phyloP scores from a whole-genome alignment of 2,888 invertebrate species.

The Rapana venosa region DNA sequence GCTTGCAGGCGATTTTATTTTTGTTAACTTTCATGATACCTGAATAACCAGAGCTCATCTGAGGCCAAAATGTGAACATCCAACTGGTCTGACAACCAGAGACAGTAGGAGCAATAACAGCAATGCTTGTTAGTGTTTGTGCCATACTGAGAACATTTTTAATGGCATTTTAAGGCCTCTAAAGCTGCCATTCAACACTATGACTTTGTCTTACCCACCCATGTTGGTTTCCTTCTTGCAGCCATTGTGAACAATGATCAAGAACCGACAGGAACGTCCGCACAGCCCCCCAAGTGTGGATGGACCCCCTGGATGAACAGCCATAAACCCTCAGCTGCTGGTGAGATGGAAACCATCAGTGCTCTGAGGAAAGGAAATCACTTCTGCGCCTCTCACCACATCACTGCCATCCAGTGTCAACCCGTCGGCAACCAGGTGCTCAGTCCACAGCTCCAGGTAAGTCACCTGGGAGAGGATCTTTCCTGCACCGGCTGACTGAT shows the following conservation, averaged over 20 bases:
- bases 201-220: background rate
- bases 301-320: slow-evolving; percentile 90
- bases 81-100: no score
- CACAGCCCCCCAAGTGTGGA: slow-evolving; percentile 79
- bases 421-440: slow-evolving; percentile 35
- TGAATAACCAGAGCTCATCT: no score
- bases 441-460: background rate
- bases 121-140: background rate
- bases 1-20: no score
- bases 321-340: slow-evolving; percentile 63
- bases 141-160: no score
- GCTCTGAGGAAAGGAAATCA: slow-evolving; percentile 54
- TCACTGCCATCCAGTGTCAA: slow-evolving; percentile 67
- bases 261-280: background rate
- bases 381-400: slow-evolving; percentile 67
- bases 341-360: slow-evolving; percentile 72
- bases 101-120: no score
- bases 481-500: no score
- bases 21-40: no score
- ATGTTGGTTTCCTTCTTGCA: background rate
- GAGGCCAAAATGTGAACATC: no score
- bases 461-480: background rate
- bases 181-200: no score
- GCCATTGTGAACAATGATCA: slow-evolving; percentile 10
- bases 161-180: no score